A percentile compares a stretch with the other conserved stretches of the same genome.
phyloP scores from a whole-genome alignment of 2,797 vertebrate species.

The Hemibagrus guttatus region DNA sequence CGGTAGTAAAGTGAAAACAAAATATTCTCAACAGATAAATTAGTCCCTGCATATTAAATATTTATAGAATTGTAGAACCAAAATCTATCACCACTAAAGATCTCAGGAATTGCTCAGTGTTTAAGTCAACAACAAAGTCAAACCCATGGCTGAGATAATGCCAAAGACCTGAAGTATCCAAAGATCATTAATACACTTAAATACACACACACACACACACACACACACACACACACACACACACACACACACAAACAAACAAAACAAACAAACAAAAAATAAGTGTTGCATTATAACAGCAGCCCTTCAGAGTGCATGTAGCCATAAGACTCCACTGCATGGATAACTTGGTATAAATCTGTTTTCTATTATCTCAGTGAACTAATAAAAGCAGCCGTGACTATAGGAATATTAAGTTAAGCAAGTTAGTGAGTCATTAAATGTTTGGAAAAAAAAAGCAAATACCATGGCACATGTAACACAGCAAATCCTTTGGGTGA shows the following conservation, averaged over 20 bases:
- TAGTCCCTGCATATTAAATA: not conserved
- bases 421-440: constrained; percentile 62
- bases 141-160: not conserved
- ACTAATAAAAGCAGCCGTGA: constrained; percentile 35
- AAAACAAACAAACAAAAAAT: not conserved
- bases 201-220: not conserved
- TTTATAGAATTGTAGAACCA: not conserved
- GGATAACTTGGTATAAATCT: not conserved
- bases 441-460: constrained; percentile 62
- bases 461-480: constrained; percentile 64
- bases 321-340: not conserved
- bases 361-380: constrained; percentile 3
- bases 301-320: not conserved
- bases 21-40: not conserved
- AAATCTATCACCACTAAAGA: too few relatives aligned
- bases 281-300: not conserved
- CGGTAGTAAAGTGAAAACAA: not conserved
- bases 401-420: constrained; percentile 50
- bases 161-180: not conserved
- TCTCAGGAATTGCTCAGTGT: not conserved
- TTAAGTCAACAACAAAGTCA: not conserved
- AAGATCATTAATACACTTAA: not conserved
- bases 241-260: not conserved
- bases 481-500: constrained; percentile 41
- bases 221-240: not conserved